These are phyloP conservation scores for Serilophus lunatus DNA, from an alignment of 2,113 vertebrate species.

Conservation along the genomic window DNA sequence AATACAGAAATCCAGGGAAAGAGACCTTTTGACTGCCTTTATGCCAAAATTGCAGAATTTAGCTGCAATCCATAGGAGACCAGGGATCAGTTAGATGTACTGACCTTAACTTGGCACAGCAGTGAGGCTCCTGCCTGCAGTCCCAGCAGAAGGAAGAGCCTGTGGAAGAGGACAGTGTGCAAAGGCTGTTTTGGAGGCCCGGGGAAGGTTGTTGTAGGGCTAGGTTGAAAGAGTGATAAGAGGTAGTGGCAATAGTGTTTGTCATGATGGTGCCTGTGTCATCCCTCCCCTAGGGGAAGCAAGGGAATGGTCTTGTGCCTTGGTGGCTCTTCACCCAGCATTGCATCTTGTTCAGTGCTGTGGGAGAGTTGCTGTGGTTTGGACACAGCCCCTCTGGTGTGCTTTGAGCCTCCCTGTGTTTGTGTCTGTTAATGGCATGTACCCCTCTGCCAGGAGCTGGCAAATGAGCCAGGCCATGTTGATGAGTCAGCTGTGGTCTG, in stretches of 20 bases:
- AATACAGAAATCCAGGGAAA: background rate
- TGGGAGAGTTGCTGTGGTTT: background rate
- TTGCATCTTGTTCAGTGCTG: background rate
- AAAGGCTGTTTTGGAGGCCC: background rate
- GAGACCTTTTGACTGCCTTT: background rate
- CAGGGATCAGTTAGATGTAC: background rate
- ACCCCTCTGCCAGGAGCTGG: background rate
- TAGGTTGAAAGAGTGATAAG: background rate
- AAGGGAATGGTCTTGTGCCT: background rate
- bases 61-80: background rate
- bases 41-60: background rate
- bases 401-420: background rate
- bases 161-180: background rate
- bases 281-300: background rate
- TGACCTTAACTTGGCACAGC: fast-evolving
- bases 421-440: background rate
- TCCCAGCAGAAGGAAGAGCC: background rate
- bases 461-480: background rate
- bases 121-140: background rate
- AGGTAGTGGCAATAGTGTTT: background rate
- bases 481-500: constrained; percentile 30
- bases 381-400: background rate
- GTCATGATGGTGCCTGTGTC: background rate
- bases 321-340: background rate
- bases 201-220: background rate